Evolutionary conservation across 1,140 invertebrate species (phyloP), one percentile per base, ranked within the genome.

Genomic region (Drosophila bocki): DNA sequence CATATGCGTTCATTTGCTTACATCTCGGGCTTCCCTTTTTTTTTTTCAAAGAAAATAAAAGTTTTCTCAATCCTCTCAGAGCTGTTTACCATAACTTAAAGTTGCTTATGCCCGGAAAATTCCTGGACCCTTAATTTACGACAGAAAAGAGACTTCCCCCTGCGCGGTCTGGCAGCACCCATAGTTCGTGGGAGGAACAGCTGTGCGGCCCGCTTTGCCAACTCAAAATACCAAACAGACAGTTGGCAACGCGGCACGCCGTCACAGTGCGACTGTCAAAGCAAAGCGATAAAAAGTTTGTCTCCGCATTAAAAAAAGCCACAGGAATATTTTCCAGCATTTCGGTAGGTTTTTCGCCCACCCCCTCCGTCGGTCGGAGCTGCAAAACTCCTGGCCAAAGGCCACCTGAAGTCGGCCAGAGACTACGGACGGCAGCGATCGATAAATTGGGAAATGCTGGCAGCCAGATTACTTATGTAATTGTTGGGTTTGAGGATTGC

Each of bases 311-410:
- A 88, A 78, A 62, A 62, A 85, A 48, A 48, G 75, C 62, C 74
- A 81, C 77, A 74, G 78, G 80, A 86, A 91, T 91, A 91, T 78
- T 91, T 91, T 91, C 86, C 54, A 82, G 76, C 72, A 80, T 84
- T 82, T 90, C 70, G 86, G 85, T 91, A 86, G 74, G 82, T 82
- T 68, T 61, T 58, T 32, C 37, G 64, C 8, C 5, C 2, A 1
- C n/a, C 5, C 3, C 7, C 53, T 61, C 29, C 42, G 54, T 7
- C 6, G 32, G 2, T 8, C 9, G 8, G 6, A 19, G 12, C 44
- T n/a, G 0, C 3, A 0, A 13, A 26, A 13, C 11, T 9, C 7
- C 22, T 0, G 26, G 35, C 7, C 19, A 8, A 7, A 3, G 12
- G 7, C 7, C 9, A 15, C 35, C 15, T n/a, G 2, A 11, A 12